Base-by-base conservation (phyloP, 2,797 vertebrate genomes). In the Capromys pilorides region DNA sequence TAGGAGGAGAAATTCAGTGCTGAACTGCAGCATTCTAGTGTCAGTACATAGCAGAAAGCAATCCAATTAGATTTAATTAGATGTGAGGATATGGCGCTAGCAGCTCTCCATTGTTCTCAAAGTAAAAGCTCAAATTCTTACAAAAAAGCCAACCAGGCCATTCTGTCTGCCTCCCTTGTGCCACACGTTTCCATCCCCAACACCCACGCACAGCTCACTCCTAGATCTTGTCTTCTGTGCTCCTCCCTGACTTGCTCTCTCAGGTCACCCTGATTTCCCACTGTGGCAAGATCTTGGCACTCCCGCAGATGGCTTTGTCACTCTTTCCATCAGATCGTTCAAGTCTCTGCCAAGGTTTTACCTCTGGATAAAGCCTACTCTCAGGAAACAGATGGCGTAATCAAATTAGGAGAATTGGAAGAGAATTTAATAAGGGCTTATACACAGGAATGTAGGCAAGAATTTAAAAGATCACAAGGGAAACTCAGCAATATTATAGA, bases 341-440 rank as follows among this genome's bases (percentile, higher is more conserved):
- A 88, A 71, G 49, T 62, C 66, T 93, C 67, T 79, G 59, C 87
- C 95, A 78, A 88, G 59, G 86, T 83, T 24, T 88, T 91, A 77
- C 73, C 69, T 92, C 88, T 83, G 45, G 39, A 19, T 79, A 78
- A 95, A 62, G 57, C 73, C 61, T 87, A 28, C 57, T 82, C 31
- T 86, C 59, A 86, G 81, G 51, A 90, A 96, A 94, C 59, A 94
- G 86, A 91, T 89, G 78, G n/a, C n/a, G 92, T 86, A 93, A 84
- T 89, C 86, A 82, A 90, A 93, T 80, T 73, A 93, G 62, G 64
- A 91, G 94, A 92, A 91, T 41, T 67, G 13, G 31, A 91, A 79
- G 33, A 84, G 14, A 86, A 14, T 86, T 94, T 75, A 80, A 86
- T 73, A 94, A 93, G 33, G 2, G 18, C 54, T 39, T 80, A 61